These are phyloP conservation scores for Turnix velox DNA, from an alignment of 2,113 vertebrate species.

Conservation along the genomic window DNA sequence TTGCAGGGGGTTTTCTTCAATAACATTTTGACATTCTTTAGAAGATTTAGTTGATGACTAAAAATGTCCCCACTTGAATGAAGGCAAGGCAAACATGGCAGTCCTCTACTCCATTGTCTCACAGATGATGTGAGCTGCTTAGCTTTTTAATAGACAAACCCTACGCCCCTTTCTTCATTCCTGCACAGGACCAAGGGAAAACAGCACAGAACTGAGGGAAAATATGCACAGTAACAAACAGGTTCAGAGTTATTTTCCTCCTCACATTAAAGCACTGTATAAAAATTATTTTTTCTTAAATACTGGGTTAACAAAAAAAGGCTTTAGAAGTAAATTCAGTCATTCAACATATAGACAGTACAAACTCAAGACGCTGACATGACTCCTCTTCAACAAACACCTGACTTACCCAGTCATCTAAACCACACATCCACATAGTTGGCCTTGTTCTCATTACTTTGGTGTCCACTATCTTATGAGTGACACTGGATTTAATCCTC, in stretches of 20 bases:
- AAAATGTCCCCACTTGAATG: neutral
- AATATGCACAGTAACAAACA: rapidly evolving
- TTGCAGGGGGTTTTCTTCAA: neutral
- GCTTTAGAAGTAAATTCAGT: neutral
- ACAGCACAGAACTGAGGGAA: neutral
- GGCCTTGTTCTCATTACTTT: neutral
- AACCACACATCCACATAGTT: neutral
- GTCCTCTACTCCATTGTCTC: neutral
- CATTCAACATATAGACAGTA: neutral
- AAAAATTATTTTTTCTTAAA: neutral
- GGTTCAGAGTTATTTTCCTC: neutral
- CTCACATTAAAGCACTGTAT: rapidly evolving
- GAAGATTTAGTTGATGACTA: neutral
- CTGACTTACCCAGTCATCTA: neutral
- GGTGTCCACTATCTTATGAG: neutral
- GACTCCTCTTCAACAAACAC: neutral
- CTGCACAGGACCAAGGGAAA: neutral
- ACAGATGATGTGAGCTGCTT: neutral
- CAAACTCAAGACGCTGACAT: neutral
- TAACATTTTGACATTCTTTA: neutral
- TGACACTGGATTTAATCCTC: neutral
- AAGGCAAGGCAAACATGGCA: neutral
- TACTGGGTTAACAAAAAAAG: neutral
- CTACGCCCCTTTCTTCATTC: neutral
- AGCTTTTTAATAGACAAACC: neutral